Evolutionary conservation across 2,888 invertebrate genomes (phyloP).

Genomic region (Junonia oenone): DNA sequence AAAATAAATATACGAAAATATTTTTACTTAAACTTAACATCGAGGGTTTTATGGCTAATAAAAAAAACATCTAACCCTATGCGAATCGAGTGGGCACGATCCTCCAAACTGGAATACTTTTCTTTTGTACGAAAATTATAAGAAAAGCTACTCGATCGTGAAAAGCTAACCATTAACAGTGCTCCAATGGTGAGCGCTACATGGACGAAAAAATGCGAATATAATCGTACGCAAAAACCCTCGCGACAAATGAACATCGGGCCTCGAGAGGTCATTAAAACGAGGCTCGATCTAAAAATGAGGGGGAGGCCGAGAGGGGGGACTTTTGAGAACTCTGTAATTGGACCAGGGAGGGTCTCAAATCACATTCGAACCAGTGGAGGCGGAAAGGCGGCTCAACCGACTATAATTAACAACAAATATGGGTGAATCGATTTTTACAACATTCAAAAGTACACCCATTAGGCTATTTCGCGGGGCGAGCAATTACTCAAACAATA

Average conservation of each 20-base stretch:
- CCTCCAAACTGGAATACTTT: slow-evolving; percentile 22
- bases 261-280: slow-evolving; percentile 78
- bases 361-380: slow-evolving; percentile 74
- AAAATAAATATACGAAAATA: not conserved
- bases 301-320: slow-evolving; percentile 53
- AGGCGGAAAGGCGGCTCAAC: slow-evolving; percentile 77
- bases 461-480: slow-evolving; percentile 59
- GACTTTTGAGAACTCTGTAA: slow-evolving; percentile 74
- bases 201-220: slow-evolving; percentile 55
- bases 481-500: slow-evolving; percentile 69
- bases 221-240: slow-evolving; percentile 72
- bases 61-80: slow-evolving; percentile 23
- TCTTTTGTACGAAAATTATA: slow-evolving; percentile 30
- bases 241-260: slow-evolving; percentile 78
- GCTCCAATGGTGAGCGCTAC: slow-evolving; percentile 48
- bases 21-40: not conserved
- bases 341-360: slow-evolving; percentile 77
- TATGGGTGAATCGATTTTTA: slow-evolving; percentile 77
- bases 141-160: slow-evolving; percentile 30
- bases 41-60: slow-evolving; percentile 20
- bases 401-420: slow-evolving; percentile 79
- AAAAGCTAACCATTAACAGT: slow-evolving; percentile 40
- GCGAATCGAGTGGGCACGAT: slow-evolving; percentile 23
- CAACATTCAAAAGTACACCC: slow-evolving; percentile 47
- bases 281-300: slow-evolving; percentile 75